Percentiles rank a stretch among this genome's conserved stretches.
phyloP scores from a whole-genome alignment of 1,140 invertebrate genomes.

The Aphis craccivora region DNA sequence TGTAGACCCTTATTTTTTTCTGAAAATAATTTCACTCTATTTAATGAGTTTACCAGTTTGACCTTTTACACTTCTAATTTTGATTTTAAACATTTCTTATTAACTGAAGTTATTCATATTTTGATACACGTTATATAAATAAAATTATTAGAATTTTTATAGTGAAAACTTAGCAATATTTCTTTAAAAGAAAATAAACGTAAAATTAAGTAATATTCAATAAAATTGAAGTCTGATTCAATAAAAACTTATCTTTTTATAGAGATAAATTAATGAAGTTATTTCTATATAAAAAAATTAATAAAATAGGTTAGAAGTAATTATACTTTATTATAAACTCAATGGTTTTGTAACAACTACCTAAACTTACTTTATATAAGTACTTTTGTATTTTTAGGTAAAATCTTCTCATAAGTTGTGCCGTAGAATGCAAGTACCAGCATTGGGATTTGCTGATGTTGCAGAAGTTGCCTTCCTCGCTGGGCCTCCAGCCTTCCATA shows the following conservation, averaged over 20 bases:
- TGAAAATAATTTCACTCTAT: no score
- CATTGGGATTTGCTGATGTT: slow-evolving; percentile 78
- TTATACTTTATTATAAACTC: neutral
- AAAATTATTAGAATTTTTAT: no score
- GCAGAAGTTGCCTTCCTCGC: slow-evolving; percentile 76
- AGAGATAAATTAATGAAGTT: neutral
- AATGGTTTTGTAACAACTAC: neutral
- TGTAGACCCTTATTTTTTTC: no score
- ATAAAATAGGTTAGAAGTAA: neutral
- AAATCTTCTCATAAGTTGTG: slow-evolving; percentile 76
- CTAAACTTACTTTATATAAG: neutral
- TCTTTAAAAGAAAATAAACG: no score
- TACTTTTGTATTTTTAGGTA: slow-evolving; percentile 62
- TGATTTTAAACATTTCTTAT: neutral
- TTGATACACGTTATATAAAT: no score
- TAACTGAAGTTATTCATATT: neutral
- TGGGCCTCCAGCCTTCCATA: slow-evolving; percentile 72
- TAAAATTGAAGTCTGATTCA: no score
- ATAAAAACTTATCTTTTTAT: no score
- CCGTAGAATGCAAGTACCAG: slow-evolving; percentile 71
- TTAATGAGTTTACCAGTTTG: no score
- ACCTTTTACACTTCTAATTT: neutral
- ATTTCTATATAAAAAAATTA: neutral
- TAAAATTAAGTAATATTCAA: no score
- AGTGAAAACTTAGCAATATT: no score